Conservation (phyloP, 2,113 vertebrate genomes). For the Aegotheles bennettii region DNA sequence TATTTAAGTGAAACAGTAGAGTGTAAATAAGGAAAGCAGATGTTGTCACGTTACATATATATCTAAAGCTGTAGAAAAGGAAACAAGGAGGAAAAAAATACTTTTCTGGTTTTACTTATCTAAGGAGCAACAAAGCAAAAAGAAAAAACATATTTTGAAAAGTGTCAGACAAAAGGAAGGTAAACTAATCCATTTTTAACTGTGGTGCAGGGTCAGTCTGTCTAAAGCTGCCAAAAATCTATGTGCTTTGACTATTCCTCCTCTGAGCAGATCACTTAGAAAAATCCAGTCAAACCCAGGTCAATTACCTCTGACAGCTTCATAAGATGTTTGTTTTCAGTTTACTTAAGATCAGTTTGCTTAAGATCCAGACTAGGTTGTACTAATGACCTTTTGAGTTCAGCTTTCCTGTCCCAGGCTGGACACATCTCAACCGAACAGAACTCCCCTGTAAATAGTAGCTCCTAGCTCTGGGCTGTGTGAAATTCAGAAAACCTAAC, state of each 20-base stretch:
- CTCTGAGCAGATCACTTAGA: neutral
- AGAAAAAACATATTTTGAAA: neutral
- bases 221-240: neutral
- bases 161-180: neutral
- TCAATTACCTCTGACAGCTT: neutral
- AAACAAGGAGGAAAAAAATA: neutral
- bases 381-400: neutral
- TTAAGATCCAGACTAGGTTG: neutral
- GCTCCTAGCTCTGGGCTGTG: neutral
- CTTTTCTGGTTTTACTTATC: neutral
- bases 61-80: neutral
- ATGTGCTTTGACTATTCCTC: neutral
- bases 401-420: neutral
- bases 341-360: no score
- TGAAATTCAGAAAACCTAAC: neutral
- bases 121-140: neutral
- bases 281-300: neutral
- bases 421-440: neutral
- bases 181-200: neutral
- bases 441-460: neutral
- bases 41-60: neutral
- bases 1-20: neutral
- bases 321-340: no score
- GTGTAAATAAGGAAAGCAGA: neutral
- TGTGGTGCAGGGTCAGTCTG: neutral